Percentiles rank a stretch among this genome's conserved stretches.
Conservation (phyloP, 2,888 invertebrate genomes). For the Parnassius glacialis region DNA sequence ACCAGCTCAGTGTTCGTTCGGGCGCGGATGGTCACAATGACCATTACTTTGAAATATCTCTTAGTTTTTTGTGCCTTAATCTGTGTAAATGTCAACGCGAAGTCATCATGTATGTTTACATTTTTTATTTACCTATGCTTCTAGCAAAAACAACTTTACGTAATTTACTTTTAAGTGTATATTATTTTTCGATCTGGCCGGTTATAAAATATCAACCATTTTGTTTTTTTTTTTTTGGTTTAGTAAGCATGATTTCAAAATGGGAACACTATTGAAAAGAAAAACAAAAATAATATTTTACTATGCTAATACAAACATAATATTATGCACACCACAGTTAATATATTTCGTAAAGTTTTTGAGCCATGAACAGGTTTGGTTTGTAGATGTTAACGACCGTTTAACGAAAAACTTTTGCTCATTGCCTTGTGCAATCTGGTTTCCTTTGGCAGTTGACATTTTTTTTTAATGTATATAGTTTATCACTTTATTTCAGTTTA, state of each 20-base stretch:
- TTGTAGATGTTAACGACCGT: conserved; percentile 18
- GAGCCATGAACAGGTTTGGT: conserved; percentile 15
- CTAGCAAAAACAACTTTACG: too few relatives aligned
- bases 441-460: conserved; percentile 13
- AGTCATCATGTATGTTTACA: conserved; percentile 62
- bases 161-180: too few relatives aligned
- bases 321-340: too few relatives aligned
- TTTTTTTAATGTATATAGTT: too few relatives aligned
- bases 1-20: conserved; percentile 47
- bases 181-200: background rate
- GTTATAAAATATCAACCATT: background rate
- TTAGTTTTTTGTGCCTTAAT: conserved; percentile 53
- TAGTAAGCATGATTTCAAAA: too few relatives aligned
- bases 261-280: too few relatives aligned
- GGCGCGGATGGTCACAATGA: conserved; percentile 57
- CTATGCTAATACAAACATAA: too few relatives aligned
- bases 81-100: conserved; percentile 56
- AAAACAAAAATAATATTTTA: too few relatives aligned
- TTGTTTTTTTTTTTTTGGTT: too few relatives aligned
- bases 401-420: conserved; percentile 5
- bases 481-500: too few relatives aligned
- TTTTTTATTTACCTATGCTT: conserved; percentile 24
- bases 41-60: conserved; percentile 66
- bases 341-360: background rate
- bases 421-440: conserved; percentile 23